phyloP scores from a whole-genome alignment of 2,888 invertebrate species.

The Penaeus monodon region DNA sequence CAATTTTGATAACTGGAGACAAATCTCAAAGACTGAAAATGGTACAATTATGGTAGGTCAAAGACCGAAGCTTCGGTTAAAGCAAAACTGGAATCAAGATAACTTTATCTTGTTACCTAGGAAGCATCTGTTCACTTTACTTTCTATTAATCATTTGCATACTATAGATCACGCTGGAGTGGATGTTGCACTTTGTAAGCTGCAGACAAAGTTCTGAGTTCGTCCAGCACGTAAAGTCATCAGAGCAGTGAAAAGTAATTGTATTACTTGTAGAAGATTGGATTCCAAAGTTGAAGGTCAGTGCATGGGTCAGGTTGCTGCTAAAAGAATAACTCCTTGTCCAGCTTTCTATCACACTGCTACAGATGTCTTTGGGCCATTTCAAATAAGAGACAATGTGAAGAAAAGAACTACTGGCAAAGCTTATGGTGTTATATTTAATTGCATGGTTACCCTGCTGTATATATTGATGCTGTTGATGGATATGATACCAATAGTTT shows the following conservation, averaged over 20 bases:
- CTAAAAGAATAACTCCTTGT: background rate
- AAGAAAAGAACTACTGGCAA: slow-evolving; percentile 13
- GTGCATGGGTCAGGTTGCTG: slow-evolving; percentile 14
- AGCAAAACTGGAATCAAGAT: slow-evolving; percentile 38
- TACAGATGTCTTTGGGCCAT: slow-evolving; percentile 5
- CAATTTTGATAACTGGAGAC: too few relatives aligned
- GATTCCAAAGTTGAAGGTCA: slow-evolving; percentile 5
- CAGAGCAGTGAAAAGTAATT: background rate
- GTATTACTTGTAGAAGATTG: slow-evolving; percentile 7
- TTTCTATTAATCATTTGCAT: slow-evolving; percentile 20
- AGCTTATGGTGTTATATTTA: slow-evolving; percentile 19
- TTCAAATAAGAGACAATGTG: slow-evolving; percentile 16
- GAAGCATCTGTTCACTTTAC: slow-evolving; percentile 25
- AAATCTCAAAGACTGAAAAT: background rate
- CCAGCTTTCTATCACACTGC: slow-evolving; percentile 22
- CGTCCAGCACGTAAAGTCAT: slow-evolving; percentile 14
- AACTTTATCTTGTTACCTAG: slow-evolving; percentile 9
- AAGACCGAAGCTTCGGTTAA: slow-evolving; percentile 24
- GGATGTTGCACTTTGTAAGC: slow-evolving; percentile 12
- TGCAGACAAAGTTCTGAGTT: slow-evolving; percentile 23
- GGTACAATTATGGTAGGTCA: slow-evolving; percentile 42
- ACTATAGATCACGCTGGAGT: slow-evolving; percentile 15
- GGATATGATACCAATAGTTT: slow-evolving; percentile 31
- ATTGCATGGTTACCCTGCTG: slow-evolving; percentile 20
- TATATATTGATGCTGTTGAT: slow-evolving; percentile 20